phyloP scores from a whole-genome alignment of 2,113 vertebrate genomes.

The Grus americana region DNA sequence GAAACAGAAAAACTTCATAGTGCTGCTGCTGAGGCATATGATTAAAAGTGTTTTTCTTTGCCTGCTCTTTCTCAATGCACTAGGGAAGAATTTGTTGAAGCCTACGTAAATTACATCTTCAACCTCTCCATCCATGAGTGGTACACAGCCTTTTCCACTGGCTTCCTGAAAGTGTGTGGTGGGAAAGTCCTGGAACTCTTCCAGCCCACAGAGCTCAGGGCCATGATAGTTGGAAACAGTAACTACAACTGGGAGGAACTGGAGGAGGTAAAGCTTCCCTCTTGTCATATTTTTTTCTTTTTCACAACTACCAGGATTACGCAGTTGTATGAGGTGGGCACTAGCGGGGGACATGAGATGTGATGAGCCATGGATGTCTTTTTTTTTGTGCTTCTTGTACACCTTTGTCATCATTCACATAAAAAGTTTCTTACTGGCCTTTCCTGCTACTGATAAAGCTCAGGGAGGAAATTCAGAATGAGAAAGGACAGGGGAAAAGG shows the following conservation, averaged over 20 bases:
- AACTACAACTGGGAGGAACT: conserved; percentile 97
- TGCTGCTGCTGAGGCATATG: neutral
- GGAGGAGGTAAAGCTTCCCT: conserved; percentile 84
- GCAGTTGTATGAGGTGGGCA: neutral
- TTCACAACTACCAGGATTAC: neutral
- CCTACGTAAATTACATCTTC: conserved; percentile 93
- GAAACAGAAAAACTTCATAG: neutral
- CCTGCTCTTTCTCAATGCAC: conserved; percentile 10
- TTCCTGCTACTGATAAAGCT: neutral
- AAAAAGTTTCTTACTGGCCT: neutral
- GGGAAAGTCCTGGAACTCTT: conserved; percentile 94
- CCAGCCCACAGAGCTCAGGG: conserved; percentile 95
- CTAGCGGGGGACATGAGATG: neutral
- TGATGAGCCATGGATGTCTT: neutral
- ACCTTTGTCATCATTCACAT: neutral
- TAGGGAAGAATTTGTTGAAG: conserved; percentile 94
- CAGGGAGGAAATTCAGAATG: neutral
- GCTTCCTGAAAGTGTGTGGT: conserved; percentile 97
- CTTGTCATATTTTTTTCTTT: neutral
- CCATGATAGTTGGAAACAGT: conserved; percentile 97
- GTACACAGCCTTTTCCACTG: conserved; percentile 89
- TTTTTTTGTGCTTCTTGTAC: neutral
- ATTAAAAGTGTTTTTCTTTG: conserved; percentile 34
- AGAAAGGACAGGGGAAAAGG: neutral
- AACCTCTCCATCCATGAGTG: conserved; percentile 85